phyloP scores from a whole-genome alignment of 2,888 invertebrate species.

The Trichogramma dendrolimi region DNA sequence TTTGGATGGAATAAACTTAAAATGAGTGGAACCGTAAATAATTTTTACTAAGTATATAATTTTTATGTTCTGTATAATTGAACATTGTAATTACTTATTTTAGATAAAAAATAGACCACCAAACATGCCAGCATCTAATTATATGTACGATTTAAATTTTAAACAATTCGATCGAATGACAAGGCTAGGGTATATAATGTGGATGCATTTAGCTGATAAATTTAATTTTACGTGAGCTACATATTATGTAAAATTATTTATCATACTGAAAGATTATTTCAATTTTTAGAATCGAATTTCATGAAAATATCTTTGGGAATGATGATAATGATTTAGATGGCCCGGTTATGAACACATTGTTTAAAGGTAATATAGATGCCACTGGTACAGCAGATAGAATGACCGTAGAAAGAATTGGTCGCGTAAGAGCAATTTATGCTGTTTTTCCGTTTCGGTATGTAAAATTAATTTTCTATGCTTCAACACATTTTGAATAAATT shows the following conservation, averaged over 20 bases:
- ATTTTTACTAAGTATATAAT: not conserved
- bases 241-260: not conserved
- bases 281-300: conserved; percentile 18
- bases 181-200: conserved; percentile 21
- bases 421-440: conserved; percentile 16
- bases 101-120: conserved; percentile 17
- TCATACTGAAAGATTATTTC: not conserved
- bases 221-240: conserved; percentile 34
- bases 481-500: not conserved
- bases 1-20: conserved; percentile 29
- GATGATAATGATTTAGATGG: conserved; percentile 23
- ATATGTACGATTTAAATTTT: conserved; percentile 21
- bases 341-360: conserved; percentile 23
- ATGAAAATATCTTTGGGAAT: conserved; percentile 24
- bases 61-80: not conserved
- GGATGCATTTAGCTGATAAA: conserved; percentile 28
- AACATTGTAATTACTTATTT: not conserved
- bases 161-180: conserved; percentile 12
- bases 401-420: conserved; percentile 8
- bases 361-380: conserved; percentile 20
- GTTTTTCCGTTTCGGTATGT: conserved; percentile 18
- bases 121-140: conserved; percentile 15
- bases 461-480: not conserved
- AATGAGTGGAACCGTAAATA: conserved; percentile 30
- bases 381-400: conserved; percentile 22